These are phyloP conservation scores for Mirza zaza DNA, from an alignment of 2,113 vertebrate species.

Conservation along the genomic window DNA sequence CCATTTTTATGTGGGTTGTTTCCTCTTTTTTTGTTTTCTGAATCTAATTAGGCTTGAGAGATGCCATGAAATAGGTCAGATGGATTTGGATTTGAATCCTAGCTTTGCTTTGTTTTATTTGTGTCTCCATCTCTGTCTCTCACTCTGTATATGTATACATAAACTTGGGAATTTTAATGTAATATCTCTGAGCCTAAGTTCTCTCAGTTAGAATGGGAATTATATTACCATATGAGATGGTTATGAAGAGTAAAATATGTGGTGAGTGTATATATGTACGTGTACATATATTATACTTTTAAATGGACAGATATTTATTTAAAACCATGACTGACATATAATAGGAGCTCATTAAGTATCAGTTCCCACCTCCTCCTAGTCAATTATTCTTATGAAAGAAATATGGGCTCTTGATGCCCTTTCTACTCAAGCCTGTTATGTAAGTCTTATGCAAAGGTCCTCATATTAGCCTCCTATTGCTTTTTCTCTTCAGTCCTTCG, in stretches of 20 bases:
- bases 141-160: neutral
- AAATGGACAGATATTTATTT: neutral
- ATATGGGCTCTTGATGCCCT: neutral
- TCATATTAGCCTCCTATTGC: neutral
- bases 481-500: neutral
- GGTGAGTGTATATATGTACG: neutral
- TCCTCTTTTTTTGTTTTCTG: constrained; percentile 14
- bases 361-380: neutral
- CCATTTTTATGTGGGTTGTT: constrained; percentile 17
- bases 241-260: neutral
- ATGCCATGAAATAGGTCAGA: constrained; percentile 38
- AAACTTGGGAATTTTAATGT: neutral
- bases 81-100: neutral
- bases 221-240: neutral
- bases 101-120: neutral
- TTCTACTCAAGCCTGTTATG: neutral
- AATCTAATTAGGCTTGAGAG: neutral
- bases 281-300: neutral
- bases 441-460: neutral
- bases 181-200: neutral
- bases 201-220: constrained; percentile 9
- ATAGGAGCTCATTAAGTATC: neutral
- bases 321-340: neutral
- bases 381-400: constrained; percentile 14
- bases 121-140: neutral